phyloP scores from a whole-genome alignment of 2,797 vertebrate species.

The Lepilemur septentrionalis region DNA sequence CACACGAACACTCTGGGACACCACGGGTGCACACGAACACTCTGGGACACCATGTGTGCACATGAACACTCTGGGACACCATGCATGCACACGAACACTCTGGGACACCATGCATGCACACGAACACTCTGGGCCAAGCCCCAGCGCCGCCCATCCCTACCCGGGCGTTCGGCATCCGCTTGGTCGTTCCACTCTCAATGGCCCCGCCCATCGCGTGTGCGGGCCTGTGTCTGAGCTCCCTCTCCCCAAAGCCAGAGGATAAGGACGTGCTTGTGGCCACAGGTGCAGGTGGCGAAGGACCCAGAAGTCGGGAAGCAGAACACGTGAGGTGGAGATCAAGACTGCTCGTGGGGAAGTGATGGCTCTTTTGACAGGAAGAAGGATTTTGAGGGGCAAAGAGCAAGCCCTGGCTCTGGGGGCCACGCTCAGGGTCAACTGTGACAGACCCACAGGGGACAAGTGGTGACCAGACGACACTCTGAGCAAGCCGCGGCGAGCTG shows the following conservation, averaged over 20 bases:
- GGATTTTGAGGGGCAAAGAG: background rate
- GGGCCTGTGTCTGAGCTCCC: background rate
- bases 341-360: background rate
- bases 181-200: background rate
- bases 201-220: background rate
- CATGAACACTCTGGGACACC: rapidly evolving
- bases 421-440: background rate
- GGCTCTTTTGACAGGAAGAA: background rate
- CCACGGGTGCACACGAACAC: no score
- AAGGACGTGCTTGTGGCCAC: background rate
- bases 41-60: no score
- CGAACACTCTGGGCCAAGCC: background rate
- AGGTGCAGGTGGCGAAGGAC: no score
- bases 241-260: background rate
- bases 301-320: no score
- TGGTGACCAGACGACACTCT: rapidly evolving
- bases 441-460: rapidly evolving
- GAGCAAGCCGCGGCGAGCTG: background rate
- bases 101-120: no score
- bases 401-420: background rate
- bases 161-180: background rate
- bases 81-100: no score
- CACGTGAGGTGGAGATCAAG: no score
- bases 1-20: no score
- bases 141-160: background rate